Evolutionary conservation across 1,140 invertebrate genomes (phyloP), one percentile per base, ranked within the genome.

Genomic region (Bombus impatiens): DNA sequence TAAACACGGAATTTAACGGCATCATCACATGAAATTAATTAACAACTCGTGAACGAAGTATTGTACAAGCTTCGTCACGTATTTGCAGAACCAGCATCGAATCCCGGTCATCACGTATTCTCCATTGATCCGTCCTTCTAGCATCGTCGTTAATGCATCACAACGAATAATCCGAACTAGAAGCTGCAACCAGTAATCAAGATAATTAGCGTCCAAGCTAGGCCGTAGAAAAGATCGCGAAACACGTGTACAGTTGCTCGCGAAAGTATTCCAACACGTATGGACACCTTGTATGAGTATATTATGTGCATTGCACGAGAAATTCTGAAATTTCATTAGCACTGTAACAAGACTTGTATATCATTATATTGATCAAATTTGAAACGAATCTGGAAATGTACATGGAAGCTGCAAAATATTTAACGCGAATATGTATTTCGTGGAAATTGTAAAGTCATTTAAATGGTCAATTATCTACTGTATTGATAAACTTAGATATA

Each of bases 161-260:
- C 70, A 77, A 89, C 79, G 76, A 83, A 82, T 80, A 88, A 89
- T 89, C 77, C 75, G 67, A 42, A 62, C 65, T 80, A 72, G 88
- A 59, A 82, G 32, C 47, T 57, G 15, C 67, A 57, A 57, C 8
- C n/a, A 32, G 77, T 83, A 67, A 57, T 47, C 77, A 71, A 80
- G 84, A 83, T 89, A 89, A 89, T 89, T 86, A 89, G 71, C 71
- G 57, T 40, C 37, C 70, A 62, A 71, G 22, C 22, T 53, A 57
- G 65, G 44, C 47, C 82, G 72, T 78, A 40, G 65, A 32, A n/a
- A n/a, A 72, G 75, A 42, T 40, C 37, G 65, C 37, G 67, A 65
- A 57, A 84, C 70, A 25, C 62, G 44, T n/a, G 65, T 28, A 76
- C 70, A 32, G 28, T 62, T 62, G 28, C 59, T 62, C 62, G 75